Evolutionary conservation across 1,140 invertebrate species (phyloP).

Genomic region (Meteorus sp.): DNA sequence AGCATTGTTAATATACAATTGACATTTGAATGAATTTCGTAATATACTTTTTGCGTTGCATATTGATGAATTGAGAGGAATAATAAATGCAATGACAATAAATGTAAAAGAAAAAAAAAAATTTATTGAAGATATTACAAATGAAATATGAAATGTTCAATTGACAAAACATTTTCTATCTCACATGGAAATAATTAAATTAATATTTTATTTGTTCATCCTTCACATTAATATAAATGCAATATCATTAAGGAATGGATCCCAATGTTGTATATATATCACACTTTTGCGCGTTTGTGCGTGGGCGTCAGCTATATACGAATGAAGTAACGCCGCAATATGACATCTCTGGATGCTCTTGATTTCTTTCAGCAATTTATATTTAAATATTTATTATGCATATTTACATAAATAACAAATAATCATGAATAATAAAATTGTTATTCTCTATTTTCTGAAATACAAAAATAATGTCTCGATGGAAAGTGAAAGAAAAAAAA

Average conservation of each 20-base stretch:
- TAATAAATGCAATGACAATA: background rate
- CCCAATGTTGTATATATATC: conserved; percentile 19
- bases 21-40: conserved; percentile 4
- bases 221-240: background rate
- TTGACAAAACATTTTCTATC: background rate
- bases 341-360: conserved; percentile 17
- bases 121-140: too few species aligned
- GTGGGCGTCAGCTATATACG: conserved; percentile 21
- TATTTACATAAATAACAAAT: background rate
- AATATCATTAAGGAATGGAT: background rate
- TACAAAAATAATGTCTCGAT: too few species aligned
- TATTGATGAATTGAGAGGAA: background rate
- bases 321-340: conserved; percentile 17
- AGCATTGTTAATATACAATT: too few species aligned
- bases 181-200: conserved; percentile 20
- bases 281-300: conserved; percentile 16
- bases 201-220: background rate
- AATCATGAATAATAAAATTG: too few species aligned
- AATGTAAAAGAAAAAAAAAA: too few species aligned
- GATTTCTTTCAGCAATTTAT: conserved; percentile 9
- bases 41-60: conserved; percentile 2
- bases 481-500: too few species aligned
- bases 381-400: background rate
- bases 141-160: background rate
- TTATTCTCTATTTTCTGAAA: too few species aligned